Percentiles rank a stretch among this genome's conserved stretches.
Evolutionary conservation across 2,888 invertebrate genomes (phyloP).

Genomic region (Lasioglossum leucozonium): DNA sequence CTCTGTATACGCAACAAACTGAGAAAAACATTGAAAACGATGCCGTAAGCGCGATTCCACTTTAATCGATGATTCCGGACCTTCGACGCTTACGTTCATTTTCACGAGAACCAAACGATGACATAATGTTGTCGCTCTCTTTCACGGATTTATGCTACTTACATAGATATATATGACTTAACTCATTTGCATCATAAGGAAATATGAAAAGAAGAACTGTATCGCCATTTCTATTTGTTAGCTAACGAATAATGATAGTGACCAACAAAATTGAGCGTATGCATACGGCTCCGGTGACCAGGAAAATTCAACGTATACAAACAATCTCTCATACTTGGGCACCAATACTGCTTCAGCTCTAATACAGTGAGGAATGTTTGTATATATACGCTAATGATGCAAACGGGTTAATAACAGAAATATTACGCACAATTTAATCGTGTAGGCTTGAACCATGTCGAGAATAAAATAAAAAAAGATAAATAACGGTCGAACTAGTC

Average conservation of each 20-base stretch:
- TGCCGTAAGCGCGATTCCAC: conserved; percentile 13
- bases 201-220: too few relatives aligned
- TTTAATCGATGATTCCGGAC: conserved; percentile 25
- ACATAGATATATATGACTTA: neutral
- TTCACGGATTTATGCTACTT: neutral
- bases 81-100: conserved; percentile 12
- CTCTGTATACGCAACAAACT: neutral
- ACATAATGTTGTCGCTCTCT: conserved; percentile 6
- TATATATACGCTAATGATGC: too few relatives aligned
- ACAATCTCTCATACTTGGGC: too few relatives aligned
- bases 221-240: too few relatives aligned
- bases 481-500: neutral
- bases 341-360: too few relatives aligned
- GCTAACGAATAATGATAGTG: too few relatives aligned
- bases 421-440: too few relatives aligned
- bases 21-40: neutral
- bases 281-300: too few relatives aligned
- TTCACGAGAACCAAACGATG: conserved; percentile 15
- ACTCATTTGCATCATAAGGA: neutral
- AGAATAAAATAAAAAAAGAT: neutral
- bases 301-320: too few relatives aligned
- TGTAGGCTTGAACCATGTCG: neutral
- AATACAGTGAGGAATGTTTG: too few relatives aligned
- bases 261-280: too few relatives aligned
- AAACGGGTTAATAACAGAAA: too few relatives aligned